A percentile compares a stretch with the other conserved stretches of the same genome.
phyloP scores from a whole-genome alignment of 2,797 vertebrate species.

The Gastrophryne carolinensis region DNA sequence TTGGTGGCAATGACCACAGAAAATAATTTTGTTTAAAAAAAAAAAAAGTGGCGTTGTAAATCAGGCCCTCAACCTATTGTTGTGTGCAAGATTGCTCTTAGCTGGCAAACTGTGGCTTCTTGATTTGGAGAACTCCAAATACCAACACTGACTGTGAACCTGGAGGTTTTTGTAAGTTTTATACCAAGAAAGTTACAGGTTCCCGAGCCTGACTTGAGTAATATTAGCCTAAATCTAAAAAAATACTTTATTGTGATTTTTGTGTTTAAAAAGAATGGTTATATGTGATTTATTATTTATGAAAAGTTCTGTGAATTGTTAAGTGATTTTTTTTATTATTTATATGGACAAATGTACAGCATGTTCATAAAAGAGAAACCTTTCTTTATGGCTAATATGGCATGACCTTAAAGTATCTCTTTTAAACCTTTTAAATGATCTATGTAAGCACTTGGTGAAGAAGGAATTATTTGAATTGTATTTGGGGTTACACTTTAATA shows the following conservation, averaged over 20 bases:
- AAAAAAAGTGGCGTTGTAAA: too few species aligned
- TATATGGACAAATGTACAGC: slow-evolving; percentile 74
- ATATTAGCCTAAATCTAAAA: slow-evolving; percentile 74
- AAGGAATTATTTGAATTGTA: not conserved
- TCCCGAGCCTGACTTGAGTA: not conserved
- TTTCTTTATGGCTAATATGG: slow-evolving; percentile 55
- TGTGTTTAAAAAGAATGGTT: slow-evolving; percentile 73
- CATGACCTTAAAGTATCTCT: slow-evolving; percentile 54
- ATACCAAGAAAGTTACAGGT: not conserved
- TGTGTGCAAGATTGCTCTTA: slow-evolving; percentile 84
- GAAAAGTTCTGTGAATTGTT: slow-evolving; percentile 75
- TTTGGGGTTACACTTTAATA: not conserved
- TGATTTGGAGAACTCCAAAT: not conserved
- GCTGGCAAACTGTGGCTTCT: not conserved
- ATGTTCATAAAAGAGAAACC: slow-evolving; percentile 76
- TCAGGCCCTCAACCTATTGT: too few species aligned
- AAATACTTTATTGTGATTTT: slow-evolving; percentile 73
- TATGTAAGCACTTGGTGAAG: not conserved
- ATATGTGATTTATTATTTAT: slow-evolving; percentile 94
- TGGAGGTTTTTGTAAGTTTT: not conserved
- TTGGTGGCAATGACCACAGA: too few species aligned
- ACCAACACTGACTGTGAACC: not conserved
- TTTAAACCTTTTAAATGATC: not conserved
- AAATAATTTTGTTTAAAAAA: too few species aligned
- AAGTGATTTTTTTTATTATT: slow-evolving; percentile 65